Evolutionary conservation across 2,888 invertebrate species (phyloP), one percentile per base, ranked within the genome.

Genomic region (Meandrusa payeni): DNA sequence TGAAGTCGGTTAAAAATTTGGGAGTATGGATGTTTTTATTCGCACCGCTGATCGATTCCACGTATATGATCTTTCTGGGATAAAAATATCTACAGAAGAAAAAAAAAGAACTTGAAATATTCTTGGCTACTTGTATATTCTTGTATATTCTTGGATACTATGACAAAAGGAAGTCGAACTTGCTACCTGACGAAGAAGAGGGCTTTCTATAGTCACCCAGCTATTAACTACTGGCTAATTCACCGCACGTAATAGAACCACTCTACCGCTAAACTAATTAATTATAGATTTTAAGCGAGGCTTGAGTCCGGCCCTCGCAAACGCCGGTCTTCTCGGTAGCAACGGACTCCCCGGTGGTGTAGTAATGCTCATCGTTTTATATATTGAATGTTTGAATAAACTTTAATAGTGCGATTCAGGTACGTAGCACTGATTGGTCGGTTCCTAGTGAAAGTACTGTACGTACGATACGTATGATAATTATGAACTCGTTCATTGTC

Each of bases 91-190:
- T n/a, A n/a, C n/a, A n/a, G n/a, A n/a, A n/a, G n/a, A n/a, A n/a
- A n/a, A n/a, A n/a, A n/a, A n/a, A n/a, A n/a, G n/a, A n/a, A n/a
- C n/a, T n/a, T n/a, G n/a, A n/a, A n/a, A n/a, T n/a, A n/a, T n/a
- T n/a, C n/a, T n/a, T n/a, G n/a, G n/a, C n/a, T n/a, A n/a, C n/a
- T n/a, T n/a, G n/a, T n/a, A n/a, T n/a, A n/a, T n/a, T n/a, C n/a
- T n/a, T n/a, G n/a, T n/a, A n/a, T n/a, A n/a, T n/a, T n/a, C n/a
- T n/a, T n/a, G n/a, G n/a, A n/a, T n/a, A n/a, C n/a, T n/a, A n/a
- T n/a, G n/a, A 6, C 42, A 81, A 81, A 82, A 79, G 83, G 79
- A 79, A 83, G 83, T 82, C 83, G 75, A 82, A 64, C 80, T 80
- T 83, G 81, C 73, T 75, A 81, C 78, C 64, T 51, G 75, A 78